phyloP scores from a whole-genome alignment of 2,888 invertebrate species.

The Hyppa rectilinea region DNA sequence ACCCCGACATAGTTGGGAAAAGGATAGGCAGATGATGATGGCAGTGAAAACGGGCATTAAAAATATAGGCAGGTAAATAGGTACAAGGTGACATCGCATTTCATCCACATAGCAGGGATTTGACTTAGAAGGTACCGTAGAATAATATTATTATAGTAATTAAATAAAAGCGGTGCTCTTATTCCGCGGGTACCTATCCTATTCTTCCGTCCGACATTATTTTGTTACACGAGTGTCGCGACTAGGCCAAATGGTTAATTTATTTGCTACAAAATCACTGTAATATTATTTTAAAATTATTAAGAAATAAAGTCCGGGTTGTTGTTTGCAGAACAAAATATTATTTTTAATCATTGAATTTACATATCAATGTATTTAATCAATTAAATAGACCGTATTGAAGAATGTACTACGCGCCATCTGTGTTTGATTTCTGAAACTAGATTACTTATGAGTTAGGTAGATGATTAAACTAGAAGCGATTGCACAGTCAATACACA shows the following conservation, averaged over 20 bases:
- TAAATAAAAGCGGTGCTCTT: neutral
- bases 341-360: too few relatives aligned
- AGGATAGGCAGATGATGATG: too few relatives aligned
- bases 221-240: neutral
- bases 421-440: neutral
- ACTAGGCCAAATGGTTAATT: neutral
- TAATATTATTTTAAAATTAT: neutral
- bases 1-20: too few relatives aligned
- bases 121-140: neutral
- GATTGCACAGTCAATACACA: neutral
- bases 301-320: neutral
- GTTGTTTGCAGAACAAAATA: neutral
- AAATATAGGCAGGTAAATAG: too few relatives aligned
- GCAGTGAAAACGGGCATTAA: too few relatives aligned
- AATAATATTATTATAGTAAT: neutral
- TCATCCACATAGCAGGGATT: neutral
- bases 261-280: neutral
- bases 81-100: neutral
- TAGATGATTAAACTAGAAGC: neutral
- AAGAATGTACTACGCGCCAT: slow-evolving; percentile 23
- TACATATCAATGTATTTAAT: too few relatives aligned
- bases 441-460: neutral
- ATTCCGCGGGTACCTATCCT: neutral
- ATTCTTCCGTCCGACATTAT: neutral
- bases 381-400: too few relatives aligned